Conservation (phyloP, 92 coral and sea anemone species). For the Porites evermanni region DNA sequence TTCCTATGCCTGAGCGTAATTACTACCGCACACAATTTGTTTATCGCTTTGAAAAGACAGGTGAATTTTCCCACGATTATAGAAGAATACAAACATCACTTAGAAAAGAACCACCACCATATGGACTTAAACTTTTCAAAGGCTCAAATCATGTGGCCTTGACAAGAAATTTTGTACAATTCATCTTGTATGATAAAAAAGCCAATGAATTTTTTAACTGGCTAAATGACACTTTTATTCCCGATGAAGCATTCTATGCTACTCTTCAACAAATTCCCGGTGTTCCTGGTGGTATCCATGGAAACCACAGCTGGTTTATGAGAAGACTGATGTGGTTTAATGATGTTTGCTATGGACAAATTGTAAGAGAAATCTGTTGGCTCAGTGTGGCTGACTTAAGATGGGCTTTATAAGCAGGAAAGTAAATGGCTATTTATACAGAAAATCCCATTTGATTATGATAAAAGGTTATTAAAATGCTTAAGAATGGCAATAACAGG, state of each 20-base stretch:
- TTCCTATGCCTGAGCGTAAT: not conserved
- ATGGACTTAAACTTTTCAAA: conserved; percentile 29
- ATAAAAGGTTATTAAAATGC: conserved; percentile 8
- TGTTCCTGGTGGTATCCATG: not conserved
- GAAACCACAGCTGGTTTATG: not conserved
- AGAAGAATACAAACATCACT: conserved; percentile 1
- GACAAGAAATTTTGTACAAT: conserved; percentile 39
- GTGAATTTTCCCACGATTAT: not conserved
- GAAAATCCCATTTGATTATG: conserved; percentile 32
- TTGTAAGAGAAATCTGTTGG: not conserved
- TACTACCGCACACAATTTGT: conserved; percentile 15
- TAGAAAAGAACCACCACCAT: conserved; percentile 40
- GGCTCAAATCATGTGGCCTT: conserved; percentile 57
- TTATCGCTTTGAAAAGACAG: not conserved
- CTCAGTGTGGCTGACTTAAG: conserved; percentile 18
- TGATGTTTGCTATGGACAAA: not conserved
- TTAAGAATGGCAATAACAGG: not conserved
- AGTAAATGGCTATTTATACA: conserved; percentile 22
- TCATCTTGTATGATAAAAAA: conserved; percentile 2
- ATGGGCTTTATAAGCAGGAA: conserved; percentile 19
- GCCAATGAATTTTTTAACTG: conserved; percentile 53
- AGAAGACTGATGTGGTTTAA: not conserved
- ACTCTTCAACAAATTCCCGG: conserved; percentile 35
- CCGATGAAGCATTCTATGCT: conserved; percentile 44
- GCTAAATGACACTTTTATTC: conserved; percentile 43